Base-by-base conservation (phyloP, 2,888 invertebrate genomes). In the Magallana nippona region DNA sequence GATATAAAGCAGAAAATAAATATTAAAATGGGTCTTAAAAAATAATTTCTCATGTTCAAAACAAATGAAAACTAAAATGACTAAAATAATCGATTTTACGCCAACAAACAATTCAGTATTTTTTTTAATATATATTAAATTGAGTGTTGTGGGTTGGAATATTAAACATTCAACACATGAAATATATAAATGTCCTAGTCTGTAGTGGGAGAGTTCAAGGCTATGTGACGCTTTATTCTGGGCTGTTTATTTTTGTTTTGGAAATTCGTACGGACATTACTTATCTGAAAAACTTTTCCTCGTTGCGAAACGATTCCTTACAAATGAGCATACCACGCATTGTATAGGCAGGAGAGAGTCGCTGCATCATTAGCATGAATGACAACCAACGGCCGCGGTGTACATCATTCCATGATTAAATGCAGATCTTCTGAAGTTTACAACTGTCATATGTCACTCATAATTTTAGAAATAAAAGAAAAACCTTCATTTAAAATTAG, bases 381-480 rank as follows among this genome's bases (percentile, higher is more conserved):
- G 71, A 71, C 71, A 15, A 71, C 27, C 27, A 71, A 71, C 32
- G 32, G 71, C 13, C 71, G 22, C 15, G 71, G 27, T 15, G 71
- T 71, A 71, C 15, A 71, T 71, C 71, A 71, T 71, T 32, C 13
- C 32, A 32, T 27, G 22, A 71, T 71, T 32, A 71, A 71, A 71
- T 71, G 19, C 27, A 22, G 27, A 71, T 27, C 71, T 71, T 60
- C 19, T 71, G 71, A 71, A 71, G 27, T 71, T 71, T 71, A 71
- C 27, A 71, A 71, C 71, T 71, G 71, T 71, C 71, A 71, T 32
- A 22, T 71, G 71, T 71, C 71, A 71, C 71, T 71, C 71, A 71
- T 22, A 32, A 32, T 15, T 32, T 15, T 10, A 27, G 27, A 32
- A 27, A 71, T 32, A 27, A 71, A 71, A 22, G 71, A 15, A 71